Evolutionary conservation across 2,888 invertebrate genomes (phyloP), one percentile per base, ranked within the genome.

Genomic region (Oligia latruncula): DNA sequence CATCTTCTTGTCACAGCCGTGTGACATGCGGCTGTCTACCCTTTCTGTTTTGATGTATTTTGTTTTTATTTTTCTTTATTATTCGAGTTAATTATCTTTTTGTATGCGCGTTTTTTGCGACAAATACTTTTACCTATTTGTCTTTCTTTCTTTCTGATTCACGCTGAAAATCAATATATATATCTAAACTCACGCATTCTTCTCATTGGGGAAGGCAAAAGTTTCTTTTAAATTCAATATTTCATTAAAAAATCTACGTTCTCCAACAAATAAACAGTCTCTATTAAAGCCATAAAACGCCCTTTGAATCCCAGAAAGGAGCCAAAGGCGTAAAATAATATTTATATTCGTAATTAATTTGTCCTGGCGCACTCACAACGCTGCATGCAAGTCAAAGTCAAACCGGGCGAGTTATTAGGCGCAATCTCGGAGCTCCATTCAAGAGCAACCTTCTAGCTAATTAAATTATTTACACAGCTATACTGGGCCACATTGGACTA

Each of bases 321-420:
- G 60, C 65, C 77, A 60, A 74, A 77, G 17, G 60, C 78, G 9
- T 81, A 78, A 71, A 78, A 80, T 80, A 58, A 84, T 84, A 84
- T 88, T 87, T 82, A 74, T 78, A 13, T 40, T 74, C 76, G 67
- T 72, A 80, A 87, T 84, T 87, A 87, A 82, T 88, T 84, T 65
- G 71, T 74, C 67, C 64, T 20, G 55, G 43, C 66, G 60, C 40
- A 80, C 55, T 82, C 67, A 55, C 75, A 9, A 15, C 35, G 64
- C 52, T 74, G 82, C 77, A 75, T 74, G 82, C 77, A 75, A 66
- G 46, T 70, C 77, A 78, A 43, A 84, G 78, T 60, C 49, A 13
- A 40, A 40, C 8, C 60, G 46, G 64, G 11, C 23, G 13, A 78
- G 73, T 80, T 86, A 88, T 86, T 81, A 81, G 68, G 67, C 58